Conservation (phyloP, 2,888 invertebrate species). For the Geophilus truncorum region DNA sequence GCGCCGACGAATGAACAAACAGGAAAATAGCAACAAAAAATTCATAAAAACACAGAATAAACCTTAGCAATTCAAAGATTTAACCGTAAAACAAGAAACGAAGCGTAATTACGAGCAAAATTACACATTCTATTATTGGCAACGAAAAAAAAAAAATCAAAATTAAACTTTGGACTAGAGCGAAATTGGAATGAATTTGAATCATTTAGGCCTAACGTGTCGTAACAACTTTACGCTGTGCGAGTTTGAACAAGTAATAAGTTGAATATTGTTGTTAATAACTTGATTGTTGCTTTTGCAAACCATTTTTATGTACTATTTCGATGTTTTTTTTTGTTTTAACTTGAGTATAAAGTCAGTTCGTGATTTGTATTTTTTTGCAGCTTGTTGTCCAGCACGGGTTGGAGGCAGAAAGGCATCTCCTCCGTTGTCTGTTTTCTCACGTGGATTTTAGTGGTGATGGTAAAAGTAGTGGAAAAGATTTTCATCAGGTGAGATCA, state of each 20-base stretch:
- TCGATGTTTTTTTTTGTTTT: not conserved
- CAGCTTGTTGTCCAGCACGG: conserved; percentile 88
- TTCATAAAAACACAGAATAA: too few relatives aligned
- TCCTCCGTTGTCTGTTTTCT: conserved; percentile 89
- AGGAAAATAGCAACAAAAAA: too few relatives aligned
- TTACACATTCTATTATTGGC: not conserved
- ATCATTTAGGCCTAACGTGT: not conserved
- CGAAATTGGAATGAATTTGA: not conserved
- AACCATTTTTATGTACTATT: not conserved
- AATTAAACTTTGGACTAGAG: not conserved
- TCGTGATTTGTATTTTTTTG: conserved; percentile 45
- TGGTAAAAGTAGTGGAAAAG: conserved; percentile 52
- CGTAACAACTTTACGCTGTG: not conserved
- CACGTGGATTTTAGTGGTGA: conserved; percentile 73
- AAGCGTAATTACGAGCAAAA: not conserved
- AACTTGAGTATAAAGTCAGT: not conserved
- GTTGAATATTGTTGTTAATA: not conserved
- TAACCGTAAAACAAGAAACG: not conserved
- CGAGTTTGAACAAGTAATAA: not conserved
- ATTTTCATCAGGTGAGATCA: conserved; percentile 52
- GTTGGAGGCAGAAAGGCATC: conserved; percentile 94
- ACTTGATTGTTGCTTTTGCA: not conserved
- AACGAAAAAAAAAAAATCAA: not conserved
- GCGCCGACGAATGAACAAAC: too few relatives aligned
- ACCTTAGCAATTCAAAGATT: not conserved